phyloP scores from a whole-genome alignment of 30 jellyfish, hydroid and myxozoan genomes.

The Haliclystus octoradiatus region DNA sequence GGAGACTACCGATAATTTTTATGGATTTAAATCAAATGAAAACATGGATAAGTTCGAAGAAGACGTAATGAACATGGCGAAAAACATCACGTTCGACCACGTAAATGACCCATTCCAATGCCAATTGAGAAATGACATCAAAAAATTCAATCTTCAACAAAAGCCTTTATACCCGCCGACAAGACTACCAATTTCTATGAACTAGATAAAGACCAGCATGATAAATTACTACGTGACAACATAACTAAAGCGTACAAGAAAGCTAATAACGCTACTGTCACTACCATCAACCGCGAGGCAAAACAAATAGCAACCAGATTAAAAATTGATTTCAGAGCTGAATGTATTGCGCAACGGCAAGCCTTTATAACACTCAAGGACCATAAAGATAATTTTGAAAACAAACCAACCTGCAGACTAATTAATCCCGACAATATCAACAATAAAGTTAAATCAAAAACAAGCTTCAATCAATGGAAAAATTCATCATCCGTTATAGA shows the following conservation, averaged over 20 bases:
- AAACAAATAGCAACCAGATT: conserved; percentile 5
- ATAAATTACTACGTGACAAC: conserved; percentile 12
- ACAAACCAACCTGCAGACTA: too few species aligned
- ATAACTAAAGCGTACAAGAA: conserved; percentile 21
- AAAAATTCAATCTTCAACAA: conserved; percentile 1
- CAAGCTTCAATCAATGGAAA: conserved; percentile 39
- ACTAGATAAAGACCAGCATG: not conserved
- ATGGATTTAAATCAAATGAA: conserved; percentile 19
- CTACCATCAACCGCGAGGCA: conserved; percentile 7
- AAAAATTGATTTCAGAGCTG: conserved; percentile 14
- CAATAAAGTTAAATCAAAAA: conserved; percentile 7
- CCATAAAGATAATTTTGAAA: too few species aligned
- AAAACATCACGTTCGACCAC: conserved; percentile 15
- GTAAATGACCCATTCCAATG: conserved; percentile 6
- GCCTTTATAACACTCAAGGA: conserved; percentile 40
- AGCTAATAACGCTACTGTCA: not conserved
- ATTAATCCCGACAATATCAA: conserved; percentile 28
- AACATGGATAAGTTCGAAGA: conserved; percentile 18
- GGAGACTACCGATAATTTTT: not conserved
- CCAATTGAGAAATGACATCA: too few species aligned
- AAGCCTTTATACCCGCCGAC: conserved; percentile 30
- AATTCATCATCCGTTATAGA: too few species aligned
- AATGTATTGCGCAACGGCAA: conserved; percentile 9
- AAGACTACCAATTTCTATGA: too few species aligned
- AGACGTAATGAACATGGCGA: conserved; percentile 20